A percentile compares a stretch with the other conserved stretches of the same genome.
These are phyloP conservation scores for Leucozona laternaria DNA, from an alignment of 2,888 invertebrate species.

Conservation along the genomic window DNA sequence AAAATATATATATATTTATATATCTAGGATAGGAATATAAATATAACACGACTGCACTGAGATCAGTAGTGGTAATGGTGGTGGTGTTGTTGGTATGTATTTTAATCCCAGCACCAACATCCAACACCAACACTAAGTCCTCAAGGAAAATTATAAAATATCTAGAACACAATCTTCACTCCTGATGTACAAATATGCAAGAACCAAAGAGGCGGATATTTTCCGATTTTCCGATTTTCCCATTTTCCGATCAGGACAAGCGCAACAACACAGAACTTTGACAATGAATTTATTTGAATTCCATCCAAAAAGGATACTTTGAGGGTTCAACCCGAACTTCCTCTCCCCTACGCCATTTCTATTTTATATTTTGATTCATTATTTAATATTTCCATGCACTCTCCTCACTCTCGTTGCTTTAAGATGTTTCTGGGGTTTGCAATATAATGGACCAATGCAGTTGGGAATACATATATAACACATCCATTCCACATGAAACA, in stretches of 20 bases:
- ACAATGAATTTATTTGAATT: slow-evolving; percentile 75
- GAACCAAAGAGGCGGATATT: slow-evolving; percentile 41
- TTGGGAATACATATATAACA: slow-evolving; percentile 42
- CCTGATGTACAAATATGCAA: slow-evolving; percentile 52
- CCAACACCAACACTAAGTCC: slow-evolving; percentile 42
- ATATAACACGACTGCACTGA: slow-evolving; percentile 18
- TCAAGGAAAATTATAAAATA: slow-evolving; percentile 71
- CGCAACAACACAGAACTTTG: slow-evolving; percentile 63
- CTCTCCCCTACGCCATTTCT: neutral
- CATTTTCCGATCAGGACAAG: slow-evolving; percentile 64
- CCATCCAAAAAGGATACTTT: slow-evolving; percentile 61
- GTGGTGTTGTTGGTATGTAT: slow-evolving; percentile 19
- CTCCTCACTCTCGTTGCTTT: neutral
- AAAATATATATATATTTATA: neutral
- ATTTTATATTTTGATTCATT: slow-evolving; percentile 31
- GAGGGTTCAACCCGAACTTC: slow-evolving; percentile 13
- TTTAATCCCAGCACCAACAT: slow-evolving; percentile 61
- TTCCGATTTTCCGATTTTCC: slow-evolving; percentile 57
- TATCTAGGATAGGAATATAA: no score
- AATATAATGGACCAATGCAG: slow-evolving; percentile 61
- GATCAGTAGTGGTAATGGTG: neutral
- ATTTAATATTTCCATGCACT: slow-evolving; percentile 48
- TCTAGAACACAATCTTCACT: slow-evolving; percentile 56
- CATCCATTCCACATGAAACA: slow-evolving; percentile 23
- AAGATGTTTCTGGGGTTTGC: slow-evolving; percentile 50